phyloP scores from a whole-genome alignment of 2,113 vertebrate species.

The Chloropsis cyanopogon region DNA sequence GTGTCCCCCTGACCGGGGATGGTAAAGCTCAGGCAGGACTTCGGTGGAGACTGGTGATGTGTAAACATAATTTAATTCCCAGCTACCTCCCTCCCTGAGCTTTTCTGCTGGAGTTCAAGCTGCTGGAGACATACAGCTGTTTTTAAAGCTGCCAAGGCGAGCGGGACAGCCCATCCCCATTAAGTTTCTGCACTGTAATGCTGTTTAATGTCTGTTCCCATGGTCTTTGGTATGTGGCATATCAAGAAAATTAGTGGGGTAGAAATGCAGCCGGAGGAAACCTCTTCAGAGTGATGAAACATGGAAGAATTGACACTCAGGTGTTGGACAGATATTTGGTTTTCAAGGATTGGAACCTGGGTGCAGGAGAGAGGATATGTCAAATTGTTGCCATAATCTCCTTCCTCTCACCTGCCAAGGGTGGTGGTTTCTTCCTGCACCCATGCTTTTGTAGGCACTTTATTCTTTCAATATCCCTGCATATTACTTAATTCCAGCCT shows the following conservation, averaged over 20 bases:
- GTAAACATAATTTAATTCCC: not conserved
- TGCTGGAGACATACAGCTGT: not conserved
- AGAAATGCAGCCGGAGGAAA: not conserved
- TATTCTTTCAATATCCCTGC: not conserved
- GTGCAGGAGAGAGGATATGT: not conserved
- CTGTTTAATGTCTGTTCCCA: not conserved
- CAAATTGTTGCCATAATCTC: not conserved
- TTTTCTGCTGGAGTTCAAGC: not conserved
- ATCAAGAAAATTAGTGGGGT: not conserved
- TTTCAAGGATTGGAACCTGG: not conserved
- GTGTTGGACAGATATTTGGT: not conserved
- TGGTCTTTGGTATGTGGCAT: not conserved
- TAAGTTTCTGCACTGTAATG: not conserved
- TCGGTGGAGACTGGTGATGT: not conserved
- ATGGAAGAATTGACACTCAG: not conserved
- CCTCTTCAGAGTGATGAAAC: not conserved
- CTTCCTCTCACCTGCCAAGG: not conserved
- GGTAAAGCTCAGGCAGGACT: not conserved
- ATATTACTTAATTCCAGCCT: not conserved
- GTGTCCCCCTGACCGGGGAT: not conserved
- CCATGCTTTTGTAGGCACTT: not conserved
- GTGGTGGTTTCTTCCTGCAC: not conserved
- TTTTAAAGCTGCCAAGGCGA: slow-evolving; percentile 9
- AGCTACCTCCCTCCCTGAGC: not conserved
- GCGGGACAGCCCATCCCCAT: not conserved